Evolutionary conservation across 2,797 vertebrate species (phyloP).

Genomic region (Lutjanus argentimaculatus): DNA sequence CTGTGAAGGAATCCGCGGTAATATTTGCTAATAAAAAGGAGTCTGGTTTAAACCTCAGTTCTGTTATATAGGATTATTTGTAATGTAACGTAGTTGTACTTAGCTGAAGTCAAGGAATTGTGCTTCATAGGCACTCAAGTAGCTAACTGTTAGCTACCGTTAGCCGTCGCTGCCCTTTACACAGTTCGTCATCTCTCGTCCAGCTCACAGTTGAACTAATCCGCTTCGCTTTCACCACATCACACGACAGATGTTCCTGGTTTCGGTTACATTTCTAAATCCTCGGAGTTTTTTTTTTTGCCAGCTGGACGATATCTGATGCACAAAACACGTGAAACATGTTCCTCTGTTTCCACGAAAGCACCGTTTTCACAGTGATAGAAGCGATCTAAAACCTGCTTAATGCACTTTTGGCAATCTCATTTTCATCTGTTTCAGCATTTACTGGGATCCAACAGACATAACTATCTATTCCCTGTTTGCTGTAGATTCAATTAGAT

Average conservation of each 20-base stretch:
- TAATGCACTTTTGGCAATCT: no score
- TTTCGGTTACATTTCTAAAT: conserved; percentile 25
- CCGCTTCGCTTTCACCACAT: conserved; percentile 18
- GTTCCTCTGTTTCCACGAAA: background rate
- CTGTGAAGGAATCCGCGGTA: background rate
- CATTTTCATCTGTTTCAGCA: no score
- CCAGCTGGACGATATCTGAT: conserved; percentile 13
- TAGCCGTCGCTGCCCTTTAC: background rate
- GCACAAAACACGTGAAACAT: background rate
- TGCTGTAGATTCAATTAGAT: no score
- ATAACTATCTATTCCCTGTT: no score
- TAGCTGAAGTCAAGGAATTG: background rate
- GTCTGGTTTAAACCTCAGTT: fast-evolving
- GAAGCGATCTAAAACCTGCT: background rate
- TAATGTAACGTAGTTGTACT: no score
- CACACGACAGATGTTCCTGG: conserved; percentile 41
- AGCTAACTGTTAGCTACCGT: background rate
- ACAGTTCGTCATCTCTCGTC: background rate
- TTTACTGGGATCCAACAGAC: no score
- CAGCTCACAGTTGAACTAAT: conserved; percentile 33
- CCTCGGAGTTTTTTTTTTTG: background rate
- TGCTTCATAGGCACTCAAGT: background rate
- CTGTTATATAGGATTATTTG: fast-evolving
- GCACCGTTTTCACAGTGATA: background rate
- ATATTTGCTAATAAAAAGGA: background rate